These are phyloP conservation scores for Eurois occulta DNA, from an alignment of 2,888 invertebrate genomes.

Conservation along the genomic window DNA sequence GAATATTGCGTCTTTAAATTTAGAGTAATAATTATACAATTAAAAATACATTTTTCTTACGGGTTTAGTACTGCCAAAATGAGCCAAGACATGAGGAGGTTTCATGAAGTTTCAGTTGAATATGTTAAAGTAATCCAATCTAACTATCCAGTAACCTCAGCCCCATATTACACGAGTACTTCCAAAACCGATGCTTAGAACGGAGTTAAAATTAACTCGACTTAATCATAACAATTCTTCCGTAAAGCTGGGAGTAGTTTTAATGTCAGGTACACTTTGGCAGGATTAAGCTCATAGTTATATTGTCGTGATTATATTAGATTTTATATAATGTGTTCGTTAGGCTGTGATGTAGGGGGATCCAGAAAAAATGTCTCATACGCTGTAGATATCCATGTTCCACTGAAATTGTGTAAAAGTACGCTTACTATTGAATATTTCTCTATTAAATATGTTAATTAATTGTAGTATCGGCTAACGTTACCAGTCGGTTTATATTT, in stretches of 20 bases:
- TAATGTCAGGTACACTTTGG: background rate
- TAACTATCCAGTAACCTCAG: background rate
- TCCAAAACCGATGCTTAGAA: background rate
- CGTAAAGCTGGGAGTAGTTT: background rate
- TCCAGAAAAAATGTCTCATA: background rate
- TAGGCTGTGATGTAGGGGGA: background rate
- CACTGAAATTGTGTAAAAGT: slow-evolving; percentile 10
- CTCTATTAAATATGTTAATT: slow-evolving; percentile 27
- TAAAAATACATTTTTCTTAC: background rate
- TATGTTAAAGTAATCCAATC: background rate
- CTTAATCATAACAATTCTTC: background rate
- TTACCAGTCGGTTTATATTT: slow-evolving; percentile 18
- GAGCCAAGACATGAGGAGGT: background rate
- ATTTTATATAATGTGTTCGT: background rate
- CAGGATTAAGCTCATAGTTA: background rate
- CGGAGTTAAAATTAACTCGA: background rate
- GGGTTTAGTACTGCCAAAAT: background rate
- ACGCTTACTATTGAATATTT: slow-evolving; percentile 37
- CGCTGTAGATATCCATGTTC: background rate
- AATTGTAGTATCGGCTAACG: slow-evolving; percentile 20
- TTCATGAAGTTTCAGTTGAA: background rate
- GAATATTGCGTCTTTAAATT: background rate
- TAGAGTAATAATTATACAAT: background rate
- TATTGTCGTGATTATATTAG: background rate
- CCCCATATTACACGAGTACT: background rate